Conservation (phyloP, 2,888 invertebrate genomes). For the Mythimna pallens region DNA sequence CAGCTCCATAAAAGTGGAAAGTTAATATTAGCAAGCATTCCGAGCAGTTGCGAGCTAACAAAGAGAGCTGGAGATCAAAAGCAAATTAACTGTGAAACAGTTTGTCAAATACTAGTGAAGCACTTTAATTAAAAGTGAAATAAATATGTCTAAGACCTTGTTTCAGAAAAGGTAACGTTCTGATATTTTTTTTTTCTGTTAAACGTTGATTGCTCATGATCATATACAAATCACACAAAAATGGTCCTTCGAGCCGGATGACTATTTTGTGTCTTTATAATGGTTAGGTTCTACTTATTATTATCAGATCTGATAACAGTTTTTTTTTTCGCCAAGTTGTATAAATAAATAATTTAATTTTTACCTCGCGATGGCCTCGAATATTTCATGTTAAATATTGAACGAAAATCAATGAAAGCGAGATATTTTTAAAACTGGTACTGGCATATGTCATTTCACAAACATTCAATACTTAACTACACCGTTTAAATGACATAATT, state of each 20-base stretch:
- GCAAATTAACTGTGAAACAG: conserved; percentile 43
- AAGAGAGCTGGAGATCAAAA: conserved; percentile 43
- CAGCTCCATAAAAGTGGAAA: conserved; percentile 29
- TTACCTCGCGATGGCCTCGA: background rate
- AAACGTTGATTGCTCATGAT: background rate
- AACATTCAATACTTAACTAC: background rate
- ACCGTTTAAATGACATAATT: conserved; percentile 2
- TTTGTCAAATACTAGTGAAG: conserved; percentile 42
- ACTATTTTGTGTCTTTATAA: background rate
- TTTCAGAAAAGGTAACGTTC: background rate
- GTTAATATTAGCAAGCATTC: conserved; percentile 45
- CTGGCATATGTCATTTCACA: conserved; percentile 39
- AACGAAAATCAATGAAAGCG: conserved; percentile 24
- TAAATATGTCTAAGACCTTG: background rate
- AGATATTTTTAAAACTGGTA: conserved; percentile 22
- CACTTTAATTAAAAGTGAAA: conserved; percentile 18
- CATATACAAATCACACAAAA: background rate
- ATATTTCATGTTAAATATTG: conserved; percentile 2
- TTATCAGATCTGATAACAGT: background rate
- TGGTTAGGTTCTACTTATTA: background rate
- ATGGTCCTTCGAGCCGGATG: conserved; percentile 15
- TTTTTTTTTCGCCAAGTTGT: no score
- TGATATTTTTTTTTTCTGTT: no score
- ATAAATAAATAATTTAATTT: background rate
- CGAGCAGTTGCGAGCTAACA: conserved; percentile 19